These are phyloP conservation scores for Ceriagrion tenellum DNA, from an alignment of 2,888 invertebrate genomes.

Conservation along the genomic window DNA sequence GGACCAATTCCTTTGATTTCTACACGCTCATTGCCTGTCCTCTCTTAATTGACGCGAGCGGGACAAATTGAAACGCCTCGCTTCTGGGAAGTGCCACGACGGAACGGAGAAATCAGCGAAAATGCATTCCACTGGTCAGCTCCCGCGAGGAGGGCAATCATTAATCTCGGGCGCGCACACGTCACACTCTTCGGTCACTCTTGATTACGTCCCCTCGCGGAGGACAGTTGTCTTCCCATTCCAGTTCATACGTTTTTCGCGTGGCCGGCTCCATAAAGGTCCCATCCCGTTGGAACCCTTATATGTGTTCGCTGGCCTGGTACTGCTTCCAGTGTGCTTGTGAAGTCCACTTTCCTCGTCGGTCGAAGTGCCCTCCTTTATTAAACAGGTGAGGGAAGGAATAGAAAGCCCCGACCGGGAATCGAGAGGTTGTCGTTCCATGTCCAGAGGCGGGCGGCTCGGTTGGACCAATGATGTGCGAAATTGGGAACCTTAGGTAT, in stretches of 20 bases:
- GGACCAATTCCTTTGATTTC: not conserved
- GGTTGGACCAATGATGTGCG: no score
- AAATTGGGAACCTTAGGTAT: no score
- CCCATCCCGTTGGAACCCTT: not conserved
- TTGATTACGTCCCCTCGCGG: not conserved
- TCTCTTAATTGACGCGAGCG: not conserved
- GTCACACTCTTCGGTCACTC: not conserved
- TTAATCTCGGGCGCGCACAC: not conserved
- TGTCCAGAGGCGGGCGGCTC: not conserved
- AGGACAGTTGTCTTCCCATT: not conserved
- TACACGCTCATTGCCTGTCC: no score
- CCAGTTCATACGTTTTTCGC: not conserved
- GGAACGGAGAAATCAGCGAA: slow-evolving; percentile 10
- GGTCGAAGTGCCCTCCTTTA: not conserved
- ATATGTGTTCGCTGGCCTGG: not conserved
- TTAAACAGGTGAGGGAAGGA: not conserved
- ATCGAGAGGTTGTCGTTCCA: not conserved
- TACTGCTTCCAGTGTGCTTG: not conserved
- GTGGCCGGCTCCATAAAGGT: not conserved
- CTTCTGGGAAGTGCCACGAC: not conserved
- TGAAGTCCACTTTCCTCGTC: not conserved
- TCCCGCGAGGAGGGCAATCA: not conserved
- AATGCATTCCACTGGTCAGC: not conserved
- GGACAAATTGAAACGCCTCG: slow-evolving; percentile 9
- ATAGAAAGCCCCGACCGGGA: not conserved